These are phyloP conservation scores for Limnephilus rhombicus DNA, from an alignment of 2,888 invertebrate genomes.

Conservation along the genomic window DNA sequence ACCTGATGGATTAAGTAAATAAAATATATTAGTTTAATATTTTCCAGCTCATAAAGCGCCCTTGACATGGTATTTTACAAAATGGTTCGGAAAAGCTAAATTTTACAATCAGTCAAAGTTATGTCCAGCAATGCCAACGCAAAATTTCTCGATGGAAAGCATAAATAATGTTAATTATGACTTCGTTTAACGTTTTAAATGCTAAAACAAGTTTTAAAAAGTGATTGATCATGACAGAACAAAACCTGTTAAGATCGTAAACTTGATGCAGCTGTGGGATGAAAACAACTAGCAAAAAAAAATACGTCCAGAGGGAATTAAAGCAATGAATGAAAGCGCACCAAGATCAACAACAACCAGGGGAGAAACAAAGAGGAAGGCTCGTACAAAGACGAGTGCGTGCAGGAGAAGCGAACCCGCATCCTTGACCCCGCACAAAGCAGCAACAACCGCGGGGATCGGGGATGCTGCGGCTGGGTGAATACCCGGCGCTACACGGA, in stretches of 20 bases:
- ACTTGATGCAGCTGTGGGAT: not conserved
- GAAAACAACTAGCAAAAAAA: not conserved
- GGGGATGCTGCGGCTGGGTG: not conserved
- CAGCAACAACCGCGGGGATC: not conserved
- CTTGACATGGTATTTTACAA: not conserved
- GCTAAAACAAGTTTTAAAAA: not conserved
- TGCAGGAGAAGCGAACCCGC: conserved; percentile 26
- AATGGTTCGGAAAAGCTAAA: not conserved
- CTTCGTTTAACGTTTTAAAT: not conserved
- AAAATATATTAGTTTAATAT: too few relatives aligned
- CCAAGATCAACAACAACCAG: not conserved
- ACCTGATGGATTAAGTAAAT: too few relatives aligned
- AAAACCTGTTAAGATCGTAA: not conserved
- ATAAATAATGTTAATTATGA: not conserved
- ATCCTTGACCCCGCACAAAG: conserved; percentile 39
- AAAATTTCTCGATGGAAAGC: not conserved
- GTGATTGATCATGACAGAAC: not conserved
- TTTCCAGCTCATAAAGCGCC: not conserved
- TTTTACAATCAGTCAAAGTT: not conserved
- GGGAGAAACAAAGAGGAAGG: not conserved
- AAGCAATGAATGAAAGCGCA: conserved; percentile 3
- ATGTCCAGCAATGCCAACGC: not conserved
- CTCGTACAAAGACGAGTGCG: not conserved
- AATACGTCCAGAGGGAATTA: not conserved
- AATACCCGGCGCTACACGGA: not conserved